Percentiles rank a stretch among this genome's conserved stretches.
These are phyloP conservation scores for Atractosteus spatula DNA, from an alignment of 2,113 vertebrate genomes.

Conservation along the genomic window DNA sequence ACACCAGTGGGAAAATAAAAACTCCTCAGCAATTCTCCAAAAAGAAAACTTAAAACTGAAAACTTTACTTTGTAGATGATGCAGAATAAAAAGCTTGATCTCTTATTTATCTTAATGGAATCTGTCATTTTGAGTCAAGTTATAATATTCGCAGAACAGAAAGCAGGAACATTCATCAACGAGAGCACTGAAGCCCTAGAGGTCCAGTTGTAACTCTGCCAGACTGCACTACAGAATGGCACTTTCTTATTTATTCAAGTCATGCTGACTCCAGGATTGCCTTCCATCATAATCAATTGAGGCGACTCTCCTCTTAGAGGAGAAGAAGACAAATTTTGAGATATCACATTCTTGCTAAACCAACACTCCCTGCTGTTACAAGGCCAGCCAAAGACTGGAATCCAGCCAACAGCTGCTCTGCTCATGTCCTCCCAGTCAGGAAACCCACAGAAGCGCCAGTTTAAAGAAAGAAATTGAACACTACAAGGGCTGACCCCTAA, in stretches of 20 bases:
- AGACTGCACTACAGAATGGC: neutral
- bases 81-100: no score
- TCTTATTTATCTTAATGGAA: no score
- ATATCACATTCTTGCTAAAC: neutral
- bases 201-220: neutral
- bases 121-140: no score
- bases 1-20: no score
- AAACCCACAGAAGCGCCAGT: neutral
- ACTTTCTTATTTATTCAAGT: neutral
- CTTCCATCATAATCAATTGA: neutral
- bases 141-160: no score
- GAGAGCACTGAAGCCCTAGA: neutral
- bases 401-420: no score
- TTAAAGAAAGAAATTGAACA: constrained; percentile 8
- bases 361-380: constrained; percentile 2
- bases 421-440: no score
- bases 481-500: neutral
- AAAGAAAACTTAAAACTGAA: no score
- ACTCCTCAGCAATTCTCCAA: no score
- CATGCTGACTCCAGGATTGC: neutral
- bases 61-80: no score
- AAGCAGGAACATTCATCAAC: neutral
- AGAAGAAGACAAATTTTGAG: neutral
- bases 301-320: neutral
- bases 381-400: neutral